Base-by-base conservation (phyloP, 2,113 vertebrate genomes). In the Raja brachyura region DNA sequence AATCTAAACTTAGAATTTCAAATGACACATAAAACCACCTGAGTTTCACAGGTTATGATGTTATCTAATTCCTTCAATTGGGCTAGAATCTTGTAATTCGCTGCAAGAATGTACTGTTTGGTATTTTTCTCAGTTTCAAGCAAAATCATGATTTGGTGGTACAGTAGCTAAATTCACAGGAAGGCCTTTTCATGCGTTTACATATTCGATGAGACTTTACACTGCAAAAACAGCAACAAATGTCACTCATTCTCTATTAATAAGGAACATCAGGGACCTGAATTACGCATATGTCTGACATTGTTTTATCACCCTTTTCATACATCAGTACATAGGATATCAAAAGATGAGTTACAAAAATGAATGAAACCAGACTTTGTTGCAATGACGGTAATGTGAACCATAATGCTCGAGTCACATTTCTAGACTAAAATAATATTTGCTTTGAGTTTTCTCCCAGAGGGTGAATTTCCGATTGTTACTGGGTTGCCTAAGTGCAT, bases 1-100 rank as follows among this genome's bases (percentile, higher is more conserved):
- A 92, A 92, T 92, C 68, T 92, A 92, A 92, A 73, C 90, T 92
- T 86, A 48, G 39, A 92, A 39, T 39, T 92, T 92, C 90, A 92
- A 31, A 18, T 92, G 90, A 54, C 90, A 92, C 73, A 92, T 92
- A 92, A 48, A 92, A 92, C 68, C 68, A 92, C 86, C 73, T 73
- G 68, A 73, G 90, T 22, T 92, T 92, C 66, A 54, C 90, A 92
- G 66, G 68, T 92, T 73, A 92, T 73, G 90, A 92, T 92, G 90
- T 92, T 68, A 92, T 92, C 90, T 73, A 54, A 70, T 73, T 73
- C 90, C 68, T 68, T 92, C 90, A 92, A 92, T 74, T 74, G 73
- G 90, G 39, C 73, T 92, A 92, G 66, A 92, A 73, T 48, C 68
- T 70, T 73, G 66, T 73, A 92, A 92, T 33, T 92, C 66, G 28